Evolutionary conservation across 2,113 vertebrate species (phyloP).

Genomic region (Patagioenas fasciata): DNA sequence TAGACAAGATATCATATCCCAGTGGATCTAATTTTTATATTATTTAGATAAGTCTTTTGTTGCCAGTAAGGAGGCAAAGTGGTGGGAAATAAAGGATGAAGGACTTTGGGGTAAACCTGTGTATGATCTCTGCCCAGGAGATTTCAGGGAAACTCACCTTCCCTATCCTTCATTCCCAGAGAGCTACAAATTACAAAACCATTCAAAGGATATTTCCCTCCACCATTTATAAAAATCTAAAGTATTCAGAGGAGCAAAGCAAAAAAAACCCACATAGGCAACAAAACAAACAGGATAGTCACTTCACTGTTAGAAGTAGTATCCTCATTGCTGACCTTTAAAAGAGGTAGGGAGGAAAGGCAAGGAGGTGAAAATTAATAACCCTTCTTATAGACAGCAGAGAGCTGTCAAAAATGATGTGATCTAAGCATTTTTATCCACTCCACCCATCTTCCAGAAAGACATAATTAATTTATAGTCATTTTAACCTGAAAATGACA

Average conservation of each 20-base stretch:
- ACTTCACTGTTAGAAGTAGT: neutral
- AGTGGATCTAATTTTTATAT: neutral
- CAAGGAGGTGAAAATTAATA: neutral
- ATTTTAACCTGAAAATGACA: conserved; percentile 36
- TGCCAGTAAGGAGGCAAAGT: neutral
- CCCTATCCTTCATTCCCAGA: neutral
- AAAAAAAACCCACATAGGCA: rapidly evolving
- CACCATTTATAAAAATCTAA: neutral
- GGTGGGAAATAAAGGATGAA: neutral
- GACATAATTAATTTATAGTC: conserved; percentile 40
- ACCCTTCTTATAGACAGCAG: neutral
- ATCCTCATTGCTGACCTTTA: neutral
- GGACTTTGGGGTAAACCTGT: neutral
- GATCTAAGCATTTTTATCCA: neutral
- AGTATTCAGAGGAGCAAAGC: neutral
- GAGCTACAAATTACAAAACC: neutral
- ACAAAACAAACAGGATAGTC: neutral
- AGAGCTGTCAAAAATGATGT: neutral
- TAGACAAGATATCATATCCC: neutral
- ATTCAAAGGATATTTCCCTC: neutral
- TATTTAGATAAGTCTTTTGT: neutral
- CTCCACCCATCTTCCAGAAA: neutral
- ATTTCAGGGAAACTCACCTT: neutral
- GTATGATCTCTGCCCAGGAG: neutral
- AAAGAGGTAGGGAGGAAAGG: neutral